These are phyloP conservation scores for Salarias fasciatus DNA, from an alignment of 2,797 vertebrate genomes.

Conservation along the genomic window DNA sequence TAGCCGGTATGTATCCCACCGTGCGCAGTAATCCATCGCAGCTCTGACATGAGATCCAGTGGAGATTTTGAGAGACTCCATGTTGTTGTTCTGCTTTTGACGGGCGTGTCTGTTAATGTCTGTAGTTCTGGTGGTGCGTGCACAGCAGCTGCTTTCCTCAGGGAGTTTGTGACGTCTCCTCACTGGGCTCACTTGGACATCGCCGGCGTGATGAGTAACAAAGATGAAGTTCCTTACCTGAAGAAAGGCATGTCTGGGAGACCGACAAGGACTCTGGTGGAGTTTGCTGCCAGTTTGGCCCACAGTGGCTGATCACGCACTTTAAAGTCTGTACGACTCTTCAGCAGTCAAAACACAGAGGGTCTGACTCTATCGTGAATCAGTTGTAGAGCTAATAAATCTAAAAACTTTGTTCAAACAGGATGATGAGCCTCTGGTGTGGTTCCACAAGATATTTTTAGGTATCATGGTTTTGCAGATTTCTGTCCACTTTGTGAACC, in stretches of 20 bases:
- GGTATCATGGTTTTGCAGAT: background rate
- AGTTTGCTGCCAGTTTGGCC: conserved; percentile 86
- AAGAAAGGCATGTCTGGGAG: conserved; percentile 96
- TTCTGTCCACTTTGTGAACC: too few relatives aligned
- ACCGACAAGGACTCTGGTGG: conserved; percentile 92
- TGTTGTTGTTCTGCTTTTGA: background rate
- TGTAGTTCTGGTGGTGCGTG: conserved; percentile 93
- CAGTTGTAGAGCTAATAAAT: too few relatives aligned
- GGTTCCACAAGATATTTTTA: background rate
- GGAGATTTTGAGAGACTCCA: background rate
- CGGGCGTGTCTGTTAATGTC: conserved; percentile 2
- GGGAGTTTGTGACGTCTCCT: conserved; percentile 89
- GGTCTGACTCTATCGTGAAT: too few relatives aligned
- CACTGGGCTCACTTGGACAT: conserved; percentile 98
- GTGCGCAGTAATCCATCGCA: background rate
- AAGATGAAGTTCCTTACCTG: conserved; percentile 94
- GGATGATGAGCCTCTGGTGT: too few relatives aligned
- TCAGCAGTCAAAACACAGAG: too few relatives aligned
- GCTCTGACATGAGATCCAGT: conserved; percentile 4
- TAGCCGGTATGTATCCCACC: conserved; percentile 84
- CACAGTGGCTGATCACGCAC: conserved; percentile 54
- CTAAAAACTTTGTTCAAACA: too few relatives aligned
- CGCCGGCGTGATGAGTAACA: conserved; percentile 96
- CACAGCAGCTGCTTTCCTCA: conserved; percentile 95
- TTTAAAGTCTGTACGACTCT: background rate